Conservation (phyloP, 2,797 vertebrate genomes). For the Spatula versicolor region DNA sequence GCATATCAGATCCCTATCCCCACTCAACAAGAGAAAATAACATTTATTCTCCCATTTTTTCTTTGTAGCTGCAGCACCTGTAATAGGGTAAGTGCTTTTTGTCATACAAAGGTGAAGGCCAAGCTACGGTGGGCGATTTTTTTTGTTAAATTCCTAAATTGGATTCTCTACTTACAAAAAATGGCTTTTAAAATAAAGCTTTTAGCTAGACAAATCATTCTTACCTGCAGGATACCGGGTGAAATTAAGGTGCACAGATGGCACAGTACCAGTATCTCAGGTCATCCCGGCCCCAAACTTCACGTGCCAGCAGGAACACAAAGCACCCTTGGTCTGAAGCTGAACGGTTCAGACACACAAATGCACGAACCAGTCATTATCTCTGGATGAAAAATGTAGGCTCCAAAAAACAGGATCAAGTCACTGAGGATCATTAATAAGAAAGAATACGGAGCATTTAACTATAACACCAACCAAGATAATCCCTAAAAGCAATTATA, state of each 20-base stretch:
- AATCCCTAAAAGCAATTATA: neutral
- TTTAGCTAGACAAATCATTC: neutral
- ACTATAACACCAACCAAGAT: neutral
- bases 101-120: neutral
- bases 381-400: neutral
- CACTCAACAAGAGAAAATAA: neutral
- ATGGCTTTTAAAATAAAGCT: neutral
- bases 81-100: neutral
- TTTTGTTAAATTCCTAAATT: conserved; percentile 13
- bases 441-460: neutral
- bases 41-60: neutral
- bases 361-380: neutral
- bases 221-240: neutral
- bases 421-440: neutral
- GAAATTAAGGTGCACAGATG: neutral
- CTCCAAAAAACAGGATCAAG: neutral
- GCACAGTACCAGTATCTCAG: neutral
- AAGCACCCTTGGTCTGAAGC: neutral
- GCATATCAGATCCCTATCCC: neutral
- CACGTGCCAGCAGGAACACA: rapidly evolving
- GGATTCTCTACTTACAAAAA: neutral
- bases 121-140: neutral
- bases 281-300: neutral
- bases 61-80: neutral
- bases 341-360: neutral